Evolutionary conservation across 2,113 vertebrate species (phyloP).

Genomic region (Zapus hudsonius): DNA sequence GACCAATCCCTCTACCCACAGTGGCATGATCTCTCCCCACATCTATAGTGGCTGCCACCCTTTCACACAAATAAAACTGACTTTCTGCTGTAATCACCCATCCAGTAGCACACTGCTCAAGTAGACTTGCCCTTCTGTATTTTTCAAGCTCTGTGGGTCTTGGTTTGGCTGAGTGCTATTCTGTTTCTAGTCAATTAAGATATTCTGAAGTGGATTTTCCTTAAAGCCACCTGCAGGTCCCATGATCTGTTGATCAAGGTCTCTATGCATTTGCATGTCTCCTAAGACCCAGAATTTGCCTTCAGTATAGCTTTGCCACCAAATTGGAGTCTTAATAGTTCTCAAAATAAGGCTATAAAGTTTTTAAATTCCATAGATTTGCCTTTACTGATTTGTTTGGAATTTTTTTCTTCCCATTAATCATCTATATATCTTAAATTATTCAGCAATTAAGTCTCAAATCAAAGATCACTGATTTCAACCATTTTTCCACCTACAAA

Average conservation of each 20-base stretch:
- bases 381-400: not conserved
- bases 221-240: not conserved
- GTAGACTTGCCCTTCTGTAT: not conserved
- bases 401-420: not conserved
- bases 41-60: not conserved
- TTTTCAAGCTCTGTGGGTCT: not conserved
- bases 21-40: not conserved
- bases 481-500: not conserved
- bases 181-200: not conserved
- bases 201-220: conserved; percentile 11
- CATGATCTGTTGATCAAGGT: not conserved
- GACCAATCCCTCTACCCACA: not conserved
- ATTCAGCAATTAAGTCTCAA: not conserved
- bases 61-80: not conserved
- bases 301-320: not conserved
- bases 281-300: not conserved
- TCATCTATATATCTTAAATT: not conserved
- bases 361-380: not conserved
- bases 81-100: no score
- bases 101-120: not conserved
- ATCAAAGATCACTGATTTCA: not conserved
- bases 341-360: conserved; percentile 2
- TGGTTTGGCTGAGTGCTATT: not conserved
- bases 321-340: not conserved
- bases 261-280: not conserved